These are phyloP conservation scores for Drosophila pegasa DNA, from an alignment of 2,888 invertebrate species.

Conservation along the genomic window DNA sequence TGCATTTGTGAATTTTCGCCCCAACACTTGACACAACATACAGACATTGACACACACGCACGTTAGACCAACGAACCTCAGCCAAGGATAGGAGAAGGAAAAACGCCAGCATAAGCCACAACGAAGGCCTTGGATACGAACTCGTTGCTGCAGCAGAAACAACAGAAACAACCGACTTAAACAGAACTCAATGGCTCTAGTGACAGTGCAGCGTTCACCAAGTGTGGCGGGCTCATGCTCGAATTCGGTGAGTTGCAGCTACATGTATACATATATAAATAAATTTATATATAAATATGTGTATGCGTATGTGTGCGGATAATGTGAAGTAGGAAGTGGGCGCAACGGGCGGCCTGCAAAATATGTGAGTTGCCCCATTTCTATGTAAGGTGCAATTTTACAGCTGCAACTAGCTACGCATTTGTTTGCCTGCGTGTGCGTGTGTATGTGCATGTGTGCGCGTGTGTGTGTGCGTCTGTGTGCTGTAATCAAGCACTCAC, in stretches of 20 bases:
- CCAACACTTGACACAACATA: conserved; percentile 56
- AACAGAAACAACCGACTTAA: conserved; percentile 43
- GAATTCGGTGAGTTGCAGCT: conserved; percentile 82
- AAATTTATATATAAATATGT: conserved; percentile 15
- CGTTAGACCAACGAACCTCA: conserved; percentile 48
- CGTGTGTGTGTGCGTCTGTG: conserved; percentile 16
- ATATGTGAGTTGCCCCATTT: conserved; percentile 47
- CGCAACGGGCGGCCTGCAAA: conserved; percentile 32
- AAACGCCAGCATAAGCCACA: conserved; percentile 44
- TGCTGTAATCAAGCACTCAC: conserved; percentile 43
- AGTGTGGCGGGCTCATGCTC: conserved; percentile 88
- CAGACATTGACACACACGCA: conserved; percentile 36
- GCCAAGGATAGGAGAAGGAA: conserved; percentile 51
- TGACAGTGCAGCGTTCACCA: conserved; percentile 90
- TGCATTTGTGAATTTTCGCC: conserved; percentile 73
- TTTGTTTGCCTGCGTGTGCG: conserved; percentile 31
- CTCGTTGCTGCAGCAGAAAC: conserved; percentile 38
- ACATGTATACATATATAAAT: conserved; percentile 14
- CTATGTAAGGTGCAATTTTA: conserved; percentile 56
- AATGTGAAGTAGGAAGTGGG: conserved; percentile 33
- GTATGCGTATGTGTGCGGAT: conserved; percentile 1
- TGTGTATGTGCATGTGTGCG: background rate
- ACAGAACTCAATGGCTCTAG: conserved; percentile 87
- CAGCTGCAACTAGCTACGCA: conserved; percentile 54
- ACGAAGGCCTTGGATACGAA: conserved; percentile 56